Conservation (phyloP, 2,888 invertebrate genomes). For the Julus scandinavius region DNA sequence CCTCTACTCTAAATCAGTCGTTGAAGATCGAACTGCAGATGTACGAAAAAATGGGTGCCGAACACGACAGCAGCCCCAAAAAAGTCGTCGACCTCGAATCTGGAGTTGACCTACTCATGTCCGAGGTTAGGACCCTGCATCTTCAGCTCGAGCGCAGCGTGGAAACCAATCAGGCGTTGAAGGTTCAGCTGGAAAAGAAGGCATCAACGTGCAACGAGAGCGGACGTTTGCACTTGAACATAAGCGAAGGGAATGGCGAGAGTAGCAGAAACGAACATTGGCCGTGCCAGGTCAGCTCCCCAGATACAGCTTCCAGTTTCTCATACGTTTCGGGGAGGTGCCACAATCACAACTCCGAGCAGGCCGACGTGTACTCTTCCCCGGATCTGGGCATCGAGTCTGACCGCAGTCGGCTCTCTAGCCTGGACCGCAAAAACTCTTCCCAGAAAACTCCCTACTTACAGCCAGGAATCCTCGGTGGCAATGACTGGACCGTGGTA, state of each 20-base stretch:
- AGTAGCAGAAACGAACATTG: not conserved
- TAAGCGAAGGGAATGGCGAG: not conserved
- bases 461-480: constrained; percentile 49
- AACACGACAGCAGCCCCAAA: not conserved
- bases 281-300: constrained; percentile 43
- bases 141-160: constrained; percentile 55
- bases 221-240: not conserved
- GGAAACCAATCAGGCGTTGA: constrained; percentile 51
- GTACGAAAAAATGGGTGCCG: not conserved
- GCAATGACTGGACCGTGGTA: constrained; percentile 49
- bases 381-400: constrained; percentile 60
- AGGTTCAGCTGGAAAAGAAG: constrained; percentile 5
- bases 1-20: not conserved
- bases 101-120: not conserved
- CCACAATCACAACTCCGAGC: not conserved
- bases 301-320: constrained; percentile 52
- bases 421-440: constrained; percentile 47
- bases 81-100: not conserved
- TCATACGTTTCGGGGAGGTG: not conserved
- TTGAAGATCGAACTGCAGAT: constrained; percentile 1
- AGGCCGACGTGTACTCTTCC: constrained; percentile 57
- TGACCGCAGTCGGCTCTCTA: constrained; percentile 56
- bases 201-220: not conserved
- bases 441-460: constrained; percentile 23
- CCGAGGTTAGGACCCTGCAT: constrained; percentile 53